Conservation (phyloP, 2,113 vertebrate genomes). For the Porphyrio hochstetteri region DNA sequence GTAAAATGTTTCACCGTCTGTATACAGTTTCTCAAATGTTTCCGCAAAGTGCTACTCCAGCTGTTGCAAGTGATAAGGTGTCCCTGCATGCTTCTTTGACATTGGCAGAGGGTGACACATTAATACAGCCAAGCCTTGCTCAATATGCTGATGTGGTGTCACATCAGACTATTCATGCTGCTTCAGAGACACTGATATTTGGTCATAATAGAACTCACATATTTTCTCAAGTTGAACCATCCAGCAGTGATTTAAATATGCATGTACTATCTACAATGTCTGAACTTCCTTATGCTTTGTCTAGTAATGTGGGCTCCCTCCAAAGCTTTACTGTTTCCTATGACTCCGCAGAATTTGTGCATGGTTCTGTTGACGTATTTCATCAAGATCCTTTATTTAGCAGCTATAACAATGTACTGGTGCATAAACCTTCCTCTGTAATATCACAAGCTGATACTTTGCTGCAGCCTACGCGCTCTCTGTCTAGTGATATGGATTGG, state of each 20-base stretch:
- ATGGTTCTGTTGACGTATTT: constrained; percentile 71
- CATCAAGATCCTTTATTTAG: constrained; percentile 69
- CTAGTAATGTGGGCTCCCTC: constrained; percentile 75
- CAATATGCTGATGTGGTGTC: constrained; percentile 76
- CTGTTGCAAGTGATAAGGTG: constrained; percentile 75
- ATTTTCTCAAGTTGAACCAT: constrained; percentile 76
- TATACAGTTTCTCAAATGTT: constrained; percentile 78
- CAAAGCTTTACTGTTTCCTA: constrained; percentile 74
- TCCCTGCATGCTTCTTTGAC: constrained; percentile 83
- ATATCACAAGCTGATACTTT: constrained; percentile 63
- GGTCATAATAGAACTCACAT: constrained; percentile 75
- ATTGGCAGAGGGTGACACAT: constrained; percentile 78
- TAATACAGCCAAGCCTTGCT: constrained; percentile 75
- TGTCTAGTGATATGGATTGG: constrained; percentile 78
- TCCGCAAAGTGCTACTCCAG: constrained; percentile 74
- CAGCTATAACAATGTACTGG: constrained; percentile 66
- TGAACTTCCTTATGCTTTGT: constrained; percentile 72
- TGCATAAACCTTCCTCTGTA: constrained; percentile 71
- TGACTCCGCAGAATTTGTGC: constrained; percentile 65
- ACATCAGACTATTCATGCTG: constrained; percentile 72
- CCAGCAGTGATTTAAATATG: constrained; percentile 79
- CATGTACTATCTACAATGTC: constrained; percentile 80
- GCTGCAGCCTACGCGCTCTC: constrained; percentile 78
- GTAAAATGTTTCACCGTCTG: constrained; percentile 76
- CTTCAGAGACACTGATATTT: constrained; percentile 80